phyloP scores from a whole-genome alignment of 1,140 invertebrate genomes.

The Nasonia giraulti region DNA sequence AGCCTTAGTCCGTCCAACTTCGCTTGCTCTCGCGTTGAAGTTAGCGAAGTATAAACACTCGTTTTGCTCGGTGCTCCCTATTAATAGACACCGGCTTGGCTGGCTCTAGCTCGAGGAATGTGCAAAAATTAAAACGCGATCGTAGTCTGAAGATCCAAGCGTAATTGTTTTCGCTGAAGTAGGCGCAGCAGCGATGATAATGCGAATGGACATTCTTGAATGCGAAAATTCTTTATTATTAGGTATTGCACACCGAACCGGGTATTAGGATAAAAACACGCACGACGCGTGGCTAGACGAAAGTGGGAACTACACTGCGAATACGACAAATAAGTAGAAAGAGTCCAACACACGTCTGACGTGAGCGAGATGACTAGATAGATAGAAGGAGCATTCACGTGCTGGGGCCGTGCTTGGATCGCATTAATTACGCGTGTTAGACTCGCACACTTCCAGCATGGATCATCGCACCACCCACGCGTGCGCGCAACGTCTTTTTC shows the following conservation, averaged over 20 bases:
- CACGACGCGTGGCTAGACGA: neutral
- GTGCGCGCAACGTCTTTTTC: conserved; percentile 1
- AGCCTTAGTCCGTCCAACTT: neutral
- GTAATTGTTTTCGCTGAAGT: neutral
- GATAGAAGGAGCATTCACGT: conserved; percentile 23
- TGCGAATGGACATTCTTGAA: neutral
- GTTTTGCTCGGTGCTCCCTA: neutral
- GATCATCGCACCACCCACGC: conserved; percentile 41
- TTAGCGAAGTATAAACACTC: conserved; percentile 8
- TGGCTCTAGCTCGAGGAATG: neutral
- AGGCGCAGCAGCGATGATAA: neutral
- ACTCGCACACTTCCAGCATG: conserved; percentile 25
- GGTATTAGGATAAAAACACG: neutral
- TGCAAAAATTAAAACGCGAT: neutral
- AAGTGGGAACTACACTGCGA: neutral
- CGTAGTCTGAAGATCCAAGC: neutral
- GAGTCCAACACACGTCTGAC: neutral
- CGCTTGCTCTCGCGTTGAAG: neutral
- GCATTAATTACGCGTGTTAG: conserved; percentile 66
- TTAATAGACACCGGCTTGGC: neutral
- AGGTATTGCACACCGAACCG: too few relatives aligned
- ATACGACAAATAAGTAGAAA: neutral
- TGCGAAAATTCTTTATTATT: too few relatives aligned
- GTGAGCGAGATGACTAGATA: conserved; percentile 6
- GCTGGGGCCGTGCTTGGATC: conserved; percentile 51